Evolutionary conservation across 2,113 vertebrate species (phyloP).

Genomic region (Gobius niger): DNA sequence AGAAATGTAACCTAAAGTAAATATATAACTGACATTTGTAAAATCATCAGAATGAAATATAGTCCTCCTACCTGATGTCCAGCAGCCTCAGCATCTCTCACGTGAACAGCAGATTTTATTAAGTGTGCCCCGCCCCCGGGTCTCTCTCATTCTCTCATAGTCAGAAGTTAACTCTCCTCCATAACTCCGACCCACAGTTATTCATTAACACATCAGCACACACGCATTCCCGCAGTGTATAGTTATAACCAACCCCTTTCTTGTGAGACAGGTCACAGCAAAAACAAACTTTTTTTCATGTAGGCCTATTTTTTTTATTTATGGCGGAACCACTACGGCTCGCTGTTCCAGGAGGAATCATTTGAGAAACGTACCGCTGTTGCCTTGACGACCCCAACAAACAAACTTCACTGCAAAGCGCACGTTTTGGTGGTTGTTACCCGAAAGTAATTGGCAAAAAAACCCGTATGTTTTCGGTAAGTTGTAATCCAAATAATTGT

Average conservation of each 20-base stretch:
- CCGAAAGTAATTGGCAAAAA: neutral
- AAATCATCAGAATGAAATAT: neutral
- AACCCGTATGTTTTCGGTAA: neutral
- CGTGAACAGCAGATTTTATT: neutral
- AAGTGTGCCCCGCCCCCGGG: neutral
- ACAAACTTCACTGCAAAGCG: neutral
- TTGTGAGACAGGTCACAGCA: too few relatives aligned
- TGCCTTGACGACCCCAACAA: neutral
- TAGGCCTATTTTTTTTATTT: too few relatives aligned
- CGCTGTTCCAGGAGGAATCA: neutral
- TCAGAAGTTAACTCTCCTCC: too few relatives aligned
- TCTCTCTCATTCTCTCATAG: neutral
- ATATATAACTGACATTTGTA: too few relatives aligned
- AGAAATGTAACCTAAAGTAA: too few relatives aligned
- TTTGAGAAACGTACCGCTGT: slow-evolving; percentile 2
- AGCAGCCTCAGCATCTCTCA: neutral
- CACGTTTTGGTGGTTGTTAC: neutral
- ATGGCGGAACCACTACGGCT: neutral
- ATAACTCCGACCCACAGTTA: too few relatives aligned
- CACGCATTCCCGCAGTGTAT: too few relatives aligned
- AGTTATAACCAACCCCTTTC: too few relatives aligned
- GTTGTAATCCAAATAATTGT: neutral
- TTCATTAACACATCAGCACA: too few relatives aligned
- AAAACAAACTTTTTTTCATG: too few relatives aligned
- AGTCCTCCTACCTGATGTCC: neutral